Base-by-base conservation (phyloP, 2,113 vertebrate genomes). In the Sclerurus mexicanus region DNA sequence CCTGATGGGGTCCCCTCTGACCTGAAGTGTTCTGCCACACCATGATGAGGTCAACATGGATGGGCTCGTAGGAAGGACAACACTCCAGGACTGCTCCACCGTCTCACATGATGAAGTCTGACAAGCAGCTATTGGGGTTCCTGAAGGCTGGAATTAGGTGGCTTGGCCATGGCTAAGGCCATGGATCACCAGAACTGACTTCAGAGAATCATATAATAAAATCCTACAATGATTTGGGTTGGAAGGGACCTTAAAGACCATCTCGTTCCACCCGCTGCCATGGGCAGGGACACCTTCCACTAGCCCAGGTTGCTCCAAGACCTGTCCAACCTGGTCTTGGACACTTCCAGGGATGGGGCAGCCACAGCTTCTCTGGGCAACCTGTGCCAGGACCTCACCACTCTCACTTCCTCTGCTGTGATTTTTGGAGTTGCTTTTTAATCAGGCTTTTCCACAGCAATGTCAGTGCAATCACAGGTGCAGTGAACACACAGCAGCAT, bases 391-490 rank as follows among this genome's bases (percentile, higher is more conserved):
- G 18, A 28, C 28, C 62, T 64, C 19, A 6, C 39, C 62, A 42
- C 39, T 14, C 39, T 42, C 9, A 31, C 20, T 44, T 80, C 31
- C 37, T 63, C 37, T 23, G 27, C 42, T 56, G 35, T 55, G 35
- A 11, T 75, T 60, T 83, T 77, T 42, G 33, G 80, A 28, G 27
- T n/a, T 62, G 47, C 13, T 30, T 82, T 92, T 73, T n/a, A 78
- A 39, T 31, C 31, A 31, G 28, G 12, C 62, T 59, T 35, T 59
- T n/a, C 53, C 55, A 49, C 27, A 74, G 23, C 60, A 22, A 1
- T 40, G 33, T 8, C 58, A 62, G 27, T 59, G 62, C 0, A 0
- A 49, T 30, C 27, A 21, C 0, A 3, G 39, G 14, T 15, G 40
- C 31, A 42, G 22, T 14, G 19, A 86, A 62, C 31, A 42, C 12